These are phyloP conservation scores for Sebastes nivosus DNA, from an alignment of 2,797 vertebrate genomes.

Conservation along the genomic window DNA sequence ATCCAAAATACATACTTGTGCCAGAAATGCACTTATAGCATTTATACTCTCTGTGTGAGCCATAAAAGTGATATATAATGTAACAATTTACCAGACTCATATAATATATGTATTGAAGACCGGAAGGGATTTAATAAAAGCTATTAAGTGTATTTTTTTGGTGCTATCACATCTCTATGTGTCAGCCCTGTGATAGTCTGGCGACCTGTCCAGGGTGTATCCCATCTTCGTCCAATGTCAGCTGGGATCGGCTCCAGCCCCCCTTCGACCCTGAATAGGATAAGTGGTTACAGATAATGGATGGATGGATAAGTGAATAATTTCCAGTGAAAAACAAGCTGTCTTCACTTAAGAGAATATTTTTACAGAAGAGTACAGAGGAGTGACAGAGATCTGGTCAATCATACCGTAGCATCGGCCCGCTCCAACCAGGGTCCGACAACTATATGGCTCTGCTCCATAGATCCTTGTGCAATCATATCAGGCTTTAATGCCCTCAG, in stretches of 20 bases:
- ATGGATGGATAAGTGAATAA: neutral
- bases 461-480: no score
- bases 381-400: neutral
- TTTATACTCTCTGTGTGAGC: neutral
- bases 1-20: neutral
- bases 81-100: neutral
- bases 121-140: neutral
- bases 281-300: neutral
- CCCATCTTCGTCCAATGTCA: neutral
- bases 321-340: neutral
- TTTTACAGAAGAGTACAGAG: neutral
- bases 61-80: slow-evolving; percentile 1
- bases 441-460: no score
- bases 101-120: neutral
- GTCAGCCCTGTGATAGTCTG: neutral
- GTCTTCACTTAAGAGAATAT: neutral
- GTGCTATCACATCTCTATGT: neutral
- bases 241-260: neutral
- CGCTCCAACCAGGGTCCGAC: neutral
- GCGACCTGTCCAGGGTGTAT: neutral
- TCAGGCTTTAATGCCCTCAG: no score
- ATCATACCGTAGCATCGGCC: neutral
- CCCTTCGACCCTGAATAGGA: neutral
- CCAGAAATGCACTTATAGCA: neutral
- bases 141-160: neutral